A percentile compares a stretch with the other conserved stretches of the same genome.
These are phyloP conservation scores for Alethe castanea DNA, from an alignment of 2,113 vertebrate species.

Conservation along the genomic window DNA sequence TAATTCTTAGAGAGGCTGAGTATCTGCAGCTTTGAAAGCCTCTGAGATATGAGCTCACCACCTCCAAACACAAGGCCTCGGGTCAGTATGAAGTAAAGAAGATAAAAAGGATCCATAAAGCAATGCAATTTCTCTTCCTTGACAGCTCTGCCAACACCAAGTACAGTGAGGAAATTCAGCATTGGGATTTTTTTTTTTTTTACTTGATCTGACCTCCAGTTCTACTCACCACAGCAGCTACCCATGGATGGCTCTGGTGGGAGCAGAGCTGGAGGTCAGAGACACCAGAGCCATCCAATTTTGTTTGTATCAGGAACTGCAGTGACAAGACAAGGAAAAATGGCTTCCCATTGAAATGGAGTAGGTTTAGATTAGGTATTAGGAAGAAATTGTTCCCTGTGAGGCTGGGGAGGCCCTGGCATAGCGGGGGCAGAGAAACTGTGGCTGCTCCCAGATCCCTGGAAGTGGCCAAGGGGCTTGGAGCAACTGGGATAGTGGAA, in stretches of 20 bases:
- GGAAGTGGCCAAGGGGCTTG: neutral
- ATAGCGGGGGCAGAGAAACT: neutral
- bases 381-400: neutral
- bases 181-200: neutral
- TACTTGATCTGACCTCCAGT: neutral
- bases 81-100: neutral
- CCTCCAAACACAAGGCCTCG: rapidly evolving
- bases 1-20: neutral
- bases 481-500: rapidly evolving
- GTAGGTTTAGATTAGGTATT: neutral
- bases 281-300: neutral
- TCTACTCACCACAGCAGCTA: rapidly evolving
- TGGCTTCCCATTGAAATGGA: neutral
- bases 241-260: neutral
- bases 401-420: neutral
- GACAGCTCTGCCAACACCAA: neutral
- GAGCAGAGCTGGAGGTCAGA: neutral
- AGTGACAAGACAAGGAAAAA: neutral
- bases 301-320: neutral
- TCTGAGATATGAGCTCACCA: neutral
- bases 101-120: neutral
- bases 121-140: neutral
- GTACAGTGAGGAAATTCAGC: neutral
- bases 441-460: neutral
- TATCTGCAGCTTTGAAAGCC: neutral